A percentile compares a stretch with the other conserved stretches of the same genome.
Evolutionary conservation across 2,113 vertebrate genomes (phyloP).

Genomic region (Propithecus coquereli): DNA sequence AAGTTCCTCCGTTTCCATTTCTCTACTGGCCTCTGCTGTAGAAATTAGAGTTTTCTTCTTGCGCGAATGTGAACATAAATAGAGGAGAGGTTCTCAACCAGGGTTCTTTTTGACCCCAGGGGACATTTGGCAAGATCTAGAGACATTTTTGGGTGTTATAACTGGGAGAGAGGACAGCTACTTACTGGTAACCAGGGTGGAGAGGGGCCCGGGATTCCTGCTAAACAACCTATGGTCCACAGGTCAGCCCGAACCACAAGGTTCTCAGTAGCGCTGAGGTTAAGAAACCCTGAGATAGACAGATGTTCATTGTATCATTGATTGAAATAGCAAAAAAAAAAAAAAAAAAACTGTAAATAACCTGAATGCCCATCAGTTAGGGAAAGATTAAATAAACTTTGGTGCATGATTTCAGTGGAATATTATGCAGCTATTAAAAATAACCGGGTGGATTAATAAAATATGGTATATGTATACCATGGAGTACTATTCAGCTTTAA

Average conservation of each 20-base stretch:
- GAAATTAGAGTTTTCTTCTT: background rate
- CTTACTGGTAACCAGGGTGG: background rate
- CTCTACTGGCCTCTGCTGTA: background rate
- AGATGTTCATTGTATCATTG: background rate
- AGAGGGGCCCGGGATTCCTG: background rate
- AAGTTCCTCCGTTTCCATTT: background rate
- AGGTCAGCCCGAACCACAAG: background rate
- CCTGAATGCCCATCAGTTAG: background rate
- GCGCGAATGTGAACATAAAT: background rate
- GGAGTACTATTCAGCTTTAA: no score
- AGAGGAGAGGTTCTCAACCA: background rate
- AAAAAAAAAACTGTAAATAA: background rate
- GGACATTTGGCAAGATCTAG: background rate
- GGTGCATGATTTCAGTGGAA: background rate
- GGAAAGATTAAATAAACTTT: background rate
- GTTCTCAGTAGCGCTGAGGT: background rate
- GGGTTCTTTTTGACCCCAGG: background rate
- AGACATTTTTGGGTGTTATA: background rate
- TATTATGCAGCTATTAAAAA: background rate
- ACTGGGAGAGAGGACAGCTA: background rate
- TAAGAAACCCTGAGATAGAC: background rate
- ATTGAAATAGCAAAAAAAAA: background rate
- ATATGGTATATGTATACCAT: no score
- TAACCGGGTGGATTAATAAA: background rate
- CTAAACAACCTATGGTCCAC: accelerated